Evolutionary conservation across 2,888 invertebrate species (phyloP).

Genomic region (Minunthozetes semirufus): DNA sequence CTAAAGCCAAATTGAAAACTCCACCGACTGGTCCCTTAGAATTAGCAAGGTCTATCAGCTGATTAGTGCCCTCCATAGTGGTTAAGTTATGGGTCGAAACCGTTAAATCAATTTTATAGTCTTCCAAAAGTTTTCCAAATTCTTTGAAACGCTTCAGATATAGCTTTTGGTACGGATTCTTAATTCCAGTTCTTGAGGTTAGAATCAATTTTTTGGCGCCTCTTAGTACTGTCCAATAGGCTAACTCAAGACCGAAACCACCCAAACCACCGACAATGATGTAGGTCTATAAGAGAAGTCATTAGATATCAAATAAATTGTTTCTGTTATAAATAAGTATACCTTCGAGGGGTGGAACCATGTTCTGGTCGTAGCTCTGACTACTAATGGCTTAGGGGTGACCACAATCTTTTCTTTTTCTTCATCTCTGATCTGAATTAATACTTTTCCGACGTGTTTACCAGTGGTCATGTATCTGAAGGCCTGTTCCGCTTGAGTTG

Average conservation of each 20-base stretch:
- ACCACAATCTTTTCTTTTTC: conserved; percentile 43
- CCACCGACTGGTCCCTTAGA: conserved; percentile 67
- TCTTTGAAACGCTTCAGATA: conserved; percentile 61
- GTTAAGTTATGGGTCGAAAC: conserved; percentile 67
- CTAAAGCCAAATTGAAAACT: conserved; percentile 80
- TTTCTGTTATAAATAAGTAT: conserved; percentile 46
- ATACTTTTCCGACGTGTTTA: conserved; percentile 93
- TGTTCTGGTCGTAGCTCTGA: conserved; percentile 44
- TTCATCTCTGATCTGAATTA: conserved; percentile 59
- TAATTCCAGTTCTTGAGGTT: conserved; percentile 80
- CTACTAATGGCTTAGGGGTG: conserved; percentile 36
- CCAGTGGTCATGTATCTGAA: conserved; percentile 95
- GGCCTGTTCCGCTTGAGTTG: conserved; percentile 81
- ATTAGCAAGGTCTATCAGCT: conserved; percentile 61
- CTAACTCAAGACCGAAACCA: conserved; percentile 90
- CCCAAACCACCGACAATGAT: conserved; percentile 69
- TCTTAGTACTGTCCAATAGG: conserved; percentile 76
- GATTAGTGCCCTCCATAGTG: conserved; percentile 61
- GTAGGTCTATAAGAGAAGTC: conserved; percentile 52
- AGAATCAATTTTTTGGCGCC: conserved; percentile 81
- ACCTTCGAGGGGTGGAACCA: conserved; percentile 76
- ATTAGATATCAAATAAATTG: not conserved
- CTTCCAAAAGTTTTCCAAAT: conserved; percentile 55
- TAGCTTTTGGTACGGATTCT: conserved; percentile 83
- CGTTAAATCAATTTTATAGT: conserved; percentile 54